Conservation (phyloP, 2,888 invertebrate genomes). For the Cryptops parisi region DNA sequence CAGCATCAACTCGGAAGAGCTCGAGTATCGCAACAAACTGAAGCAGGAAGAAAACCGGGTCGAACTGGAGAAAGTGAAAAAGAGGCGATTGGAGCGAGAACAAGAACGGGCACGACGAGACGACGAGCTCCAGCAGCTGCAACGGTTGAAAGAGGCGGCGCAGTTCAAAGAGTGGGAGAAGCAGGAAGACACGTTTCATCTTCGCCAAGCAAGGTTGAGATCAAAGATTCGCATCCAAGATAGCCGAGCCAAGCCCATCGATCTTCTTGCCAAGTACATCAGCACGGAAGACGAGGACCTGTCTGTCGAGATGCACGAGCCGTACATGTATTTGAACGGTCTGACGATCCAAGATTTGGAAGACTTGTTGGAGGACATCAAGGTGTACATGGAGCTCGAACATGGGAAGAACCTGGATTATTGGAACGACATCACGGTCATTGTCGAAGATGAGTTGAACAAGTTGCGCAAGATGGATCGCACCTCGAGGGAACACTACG, state of each 20-base stretch:
- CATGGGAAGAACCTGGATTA: conserved; percentile 73
- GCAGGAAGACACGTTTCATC: conserved; percentile 95
- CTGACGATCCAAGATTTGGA: conserved; percentile 79
- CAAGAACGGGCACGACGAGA: conserved; percentile 66
- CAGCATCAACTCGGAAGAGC: conserved; percentile 56
- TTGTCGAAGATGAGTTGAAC: conserved; percentile 81
- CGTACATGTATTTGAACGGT: conserved; percentile 87
- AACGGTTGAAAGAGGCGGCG: conserved; percentile 76
- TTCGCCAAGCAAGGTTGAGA: conserved; percentile 76
- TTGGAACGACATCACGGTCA: conserved; percentile 92
- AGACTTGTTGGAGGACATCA: conserved; percentile 90
- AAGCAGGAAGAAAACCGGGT: conserved; percentile 79
- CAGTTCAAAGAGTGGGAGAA: conserved; percentile 80
- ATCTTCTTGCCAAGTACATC: conserved; percentile 90
- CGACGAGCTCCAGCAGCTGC: conserved; percentile 66
- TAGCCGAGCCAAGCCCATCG: conserved; percentile 94
- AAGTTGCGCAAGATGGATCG: conserved; percentile 60
- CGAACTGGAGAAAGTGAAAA: conserved; percentile 90
- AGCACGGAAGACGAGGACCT: conserved; percentile 77
- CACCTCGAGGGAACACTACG: conserved; percentile 24
- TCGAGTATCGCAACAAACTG: conserved; percentile 64
- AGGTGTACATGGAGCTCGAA: conserved; percentile 83
- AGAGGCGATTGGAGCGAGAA: conserved; percentile 74
- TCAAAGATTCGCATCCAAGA: conserved; percentile 93
- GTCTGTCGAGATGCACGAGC: conserved; percentile 95